Evolutionary conservation across 2,888 invertebrate species (phyloP), one percentile per base, ranked within the genome.

Genomic region (Anaspis maculata): DNA sequence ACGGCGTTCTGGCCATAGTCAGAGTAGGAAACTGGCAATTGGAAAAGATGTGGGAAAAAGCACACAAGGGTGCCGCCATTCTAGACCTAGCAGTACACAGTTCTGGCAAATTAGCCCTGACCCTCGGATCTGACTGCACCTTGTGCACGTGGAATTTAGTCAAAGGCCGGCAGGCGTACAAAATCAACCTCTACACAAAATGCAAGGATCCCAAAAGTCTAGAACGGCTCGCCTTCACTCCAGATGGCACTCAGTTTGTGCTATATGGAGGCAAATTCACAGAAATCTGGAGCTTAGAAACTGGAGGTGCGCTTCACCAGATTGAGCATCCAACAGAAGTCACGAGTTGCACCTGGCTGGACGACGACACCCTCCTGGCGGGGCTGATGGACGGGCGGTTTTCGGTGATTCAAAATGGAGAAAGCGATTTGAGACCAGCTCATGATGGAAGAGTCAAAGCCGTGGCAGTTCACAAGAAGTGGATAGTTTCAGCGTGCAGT

Each of bases 61-160:
- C 91, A 5, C 95, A 96, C 65, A 82, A 80, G 67, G 88, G 83
- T 32, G 70, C 71, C 44, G 72, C 79, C 3, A 76, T 95, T 1
- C 77, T 78, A 36, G 75, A 77, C 43, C 68, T 94, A 32, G 78
- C 85, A 29, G 73, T 94, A 27, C 95, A 96, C 70, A 87, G 91
- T 2, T 81, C 82, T 50, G 91, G 91, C 9, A 92, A 91, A 66
- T 56, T 95, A 44, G 89, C 90, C 0, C 66, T 96, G 5, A 85
- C 91, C 7, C 73, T 92, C 22, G 90, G 92, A 10, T 77, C 76
- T 28, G 94, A 96, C 64, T 77, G 77, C 48, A 81, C 84, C 3
- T 63, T 96, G 26, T 71, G 83, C 52, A 94, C 94, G 2, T 96
- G 96, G 96, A 94, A 96, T 69, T 70, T 96, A 41, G 72, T 95